Percentiles rank a stretch among this genome's conserved stretches.
phyloP scores from a whole-genome alignment of 1,140 invertebrate species.

The Chymomyza costata region DNA sequence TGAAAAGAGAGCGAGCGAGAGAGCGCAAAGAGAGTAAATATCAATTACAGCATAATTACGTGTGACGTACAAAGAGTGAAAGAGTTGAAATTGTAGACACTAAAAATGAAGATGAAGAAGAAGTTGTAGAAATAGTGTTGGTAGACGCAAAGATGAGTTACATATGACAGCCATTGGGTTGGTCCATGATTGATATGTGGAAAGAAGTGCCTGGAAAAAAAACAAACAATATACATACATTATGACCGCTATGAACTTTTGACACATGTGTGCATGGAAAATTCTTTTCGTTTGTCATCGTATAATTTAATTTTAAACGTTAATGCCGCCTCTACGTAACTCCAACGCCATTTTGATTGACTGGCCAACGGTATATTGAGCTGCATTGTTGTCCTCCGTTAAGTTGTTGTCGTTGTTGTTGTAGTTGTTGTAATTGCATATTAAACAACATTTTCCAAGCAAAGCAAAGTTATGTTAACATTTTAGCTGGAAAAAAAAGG shows the following conservation, averaged over 20 bases:
- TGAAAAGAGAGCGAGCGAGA: conserved; percentile 17
- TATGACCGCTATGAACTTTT: conserved; percentile 28
- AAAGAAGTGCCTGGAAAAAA: conserved; percentile 26
- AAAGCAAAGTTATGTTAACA: conserved; percentile 46
- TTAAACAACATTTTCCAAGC: conserved; percentile 68
- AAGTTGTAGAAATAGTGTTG: background rate
- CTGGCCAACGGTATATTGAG: conserved; percentile 51
- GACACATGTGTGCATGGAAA: conserved; percentile 27
- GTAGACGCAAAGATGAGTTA: conserved; percentile 18
- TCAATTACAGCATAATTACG: conserved; percentile 72
- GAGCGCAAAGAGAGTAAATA: conserved; percentile 54
- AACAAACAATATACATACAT: too few relatives aligned
- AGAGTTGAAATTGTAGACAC: too few relatives aligned
- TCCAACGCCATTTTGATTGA: conserved; percentile 41
- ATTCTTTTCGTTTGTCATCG: conserved; percentile 68
- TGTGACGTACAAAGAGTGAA: conserved; percentile 50
- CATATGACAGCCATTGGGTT: conserved; percentile 58
- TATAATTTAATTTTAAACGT: conserved; percentile 68
- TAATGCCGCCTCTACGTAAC: conserved; percentile 12
- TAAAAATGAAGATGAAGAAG: background rate
- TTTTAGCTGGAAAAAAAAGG: conserved; percentile 50
- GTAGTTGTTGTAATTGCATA: conserved; percentile 56
- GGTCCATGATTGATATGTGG: conserved; percentile 70
- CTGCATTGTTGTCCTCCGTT: conserved; percentile 23
- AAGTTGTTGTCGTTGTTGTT: background rate